Base-by-base conservation (phyloP, 1,140 invertebrate species). In the Bilobella aurantiaca region DNA sequence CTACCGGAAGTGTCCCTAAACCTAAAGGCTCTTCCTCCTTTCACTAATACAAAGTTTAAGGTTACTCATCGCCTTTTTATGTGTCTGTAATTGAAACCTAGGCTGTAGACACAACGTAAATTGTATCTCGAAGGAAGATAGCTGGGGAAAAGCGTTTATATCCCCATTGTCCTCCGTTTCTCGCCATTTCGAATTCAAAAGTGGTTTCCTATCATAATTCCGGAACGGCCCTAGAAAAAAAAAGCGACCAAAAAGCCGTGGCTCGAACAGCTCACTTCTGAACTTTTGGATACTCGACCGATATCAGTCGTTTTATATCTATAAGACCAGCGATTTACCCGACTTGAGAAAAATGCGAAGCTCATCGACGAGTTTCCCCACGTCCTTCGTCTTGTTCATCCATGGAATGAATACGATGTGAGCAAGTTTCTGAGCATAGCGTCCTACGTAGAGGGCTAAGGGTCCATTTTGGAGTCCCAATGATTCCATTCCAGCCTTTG, bases 371-470 rank as follows among this genome's bases (percentile, higher is more conserved):
- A 67, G 30, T 53, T 56, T 49, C 37, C 30, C 32, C 28, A 62
- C 46, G 27, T 37, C 53, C 14, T 23, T 28, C 1, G 62, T 70
- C 8, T 27, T 37, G 49, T 67, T 65, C 21, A 23, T 3, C 2
- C 16, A 3, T 12, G 66, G 66, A 57, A 71, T 46, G 28, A 71
- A 49, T 25, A 70, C 56, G 23, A 68, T 49, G 34, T 69, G 67
- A n/a, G 65, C 62, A 0, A 12, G 12, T 47, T 66, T 64, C 21
- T 56, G n/a, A 16, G 34, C 34, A 29, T 67, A 71, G 8, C 65
- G 42, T 18, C 60, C 63, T 31, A 67, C 27, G 47, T 68, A 49
- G 28, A 53, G 21, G 25, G 30, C 29, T 16, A 69, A 46, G 5
- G 2, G n/a, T 29, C 34, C 46, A 21, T 34, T 49, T 23, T 27